Evolutionary conservation across 2,888 invertebrate genomes (phyloP).

Genomic region (Antheraea assamensis): DNA sequence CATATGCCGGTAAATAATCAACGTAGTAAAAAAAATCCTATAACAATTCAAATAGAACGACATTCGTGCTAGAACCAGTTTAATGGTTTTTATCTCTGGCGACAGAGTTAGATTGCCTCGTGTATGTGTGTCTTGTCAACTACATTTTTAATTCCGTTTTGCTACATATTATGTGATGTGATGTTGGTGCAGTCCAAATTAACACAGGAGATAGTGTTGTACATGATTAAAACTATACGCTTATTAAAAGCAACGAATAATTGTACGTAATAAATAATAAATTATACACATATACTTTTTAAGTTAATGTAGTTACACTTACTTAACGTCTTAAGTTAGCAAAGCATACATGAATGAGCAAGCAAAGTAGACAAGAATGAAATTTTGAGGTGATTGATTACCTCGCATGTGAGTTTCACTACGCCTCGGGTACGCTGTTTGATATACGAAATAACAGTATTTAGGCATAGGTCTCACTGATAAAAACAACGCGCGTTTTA

Average conservation of each 20-base stretch:
- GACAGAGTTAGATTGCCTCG: not conserved
- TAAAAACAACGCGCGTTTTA: too few relatives aligned
- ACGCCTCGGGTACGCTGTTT: not conserved
- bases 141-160: not conserved
- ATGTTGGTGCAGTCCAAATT: not conserved
- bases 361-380: not conserved
- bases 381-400: slow-evolving; percentile 3
- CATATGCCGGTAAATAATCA: not conserved
- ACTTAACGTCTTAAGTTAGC: not conserved
- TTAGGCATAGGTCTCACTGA: not conserved
- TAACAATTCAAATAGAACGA: not conserved
- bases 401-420: not conserved
- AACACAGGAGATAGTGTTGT: not conserved
- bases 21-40: not conserved
- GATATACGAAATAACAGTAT: not conserved
- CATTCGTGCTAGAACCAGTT: not conserved
- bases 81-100: not conserved
- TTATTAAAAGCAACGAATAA: not conserved
- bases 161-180: too few relatives aligned
- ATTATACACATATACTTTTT: not conserved
- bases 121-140: not conserved
- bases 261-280: not conserved
- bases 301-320: not conserved
- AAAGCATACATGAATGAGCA: not conserved
- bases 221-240: not conserved